Base-by-base conservation (phyloP, 2,888 invertebrate genomes). In the Ischnus inquisitorius region DNA sequence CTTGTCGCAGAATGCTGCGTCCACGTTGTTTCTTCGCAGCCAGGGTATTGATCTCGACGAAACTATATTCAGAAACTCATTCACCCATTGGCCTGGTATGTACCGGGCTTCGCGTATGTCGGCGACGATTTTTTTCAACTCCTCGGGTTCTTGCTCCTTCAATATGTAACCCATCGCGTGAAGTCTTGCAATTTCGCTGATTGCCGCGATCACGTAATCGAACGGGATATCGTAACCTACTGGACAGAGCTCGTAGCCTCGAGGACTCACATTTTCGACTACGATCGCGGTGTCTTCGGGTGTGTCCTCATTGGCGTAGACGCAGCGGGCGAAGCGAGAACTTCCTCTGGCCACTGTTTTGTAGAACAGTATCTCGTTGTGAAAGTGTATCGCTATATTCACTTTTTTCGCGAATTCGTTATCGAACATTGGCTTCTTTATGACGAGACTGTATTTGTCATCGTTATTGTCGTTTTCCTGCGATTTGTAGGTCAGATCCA, bases 281-380 rank as follows among this genome's bases (percentile, higher is more conserved):
- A 90, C 88, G 1, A 93, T 80, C 0, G 88, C 78, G 0, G 87
- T 77, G 2, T 89, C 84, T 0, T 77, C 14, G 0, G 51, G 60
- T 12, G 86, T 34, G 2, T 85, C 85, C 1, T 88, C 85, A 0
- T 79, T 54, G 0, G 79, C 39, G 16, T 62, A 86, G 5, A 83
- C 41, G 46, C 86, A 87, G n/a, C 81, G 75, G 0, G 87, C 86
- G 81, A 81, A 85, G 25, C 48, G 5, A 77, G 69, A 0, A 84
- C 72, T 28, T 1, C 82, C 78, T 2, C 22, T 16, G 0, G 86
- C 84, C 34, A 88, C 88, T 25, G 62, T 84, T 0, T 82, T 79
- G 72, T 92, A 93, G 54, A 93, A 93, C 0, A 91, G 60, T 12
- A 92, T 90, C 83, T 93, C 92, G 64, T 93, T 93, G 79, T 88